Evolutionary conservation across 2,888 invertebrate species (phyloP).

Genomic region (Neoaliturus tenellus): DNA sequence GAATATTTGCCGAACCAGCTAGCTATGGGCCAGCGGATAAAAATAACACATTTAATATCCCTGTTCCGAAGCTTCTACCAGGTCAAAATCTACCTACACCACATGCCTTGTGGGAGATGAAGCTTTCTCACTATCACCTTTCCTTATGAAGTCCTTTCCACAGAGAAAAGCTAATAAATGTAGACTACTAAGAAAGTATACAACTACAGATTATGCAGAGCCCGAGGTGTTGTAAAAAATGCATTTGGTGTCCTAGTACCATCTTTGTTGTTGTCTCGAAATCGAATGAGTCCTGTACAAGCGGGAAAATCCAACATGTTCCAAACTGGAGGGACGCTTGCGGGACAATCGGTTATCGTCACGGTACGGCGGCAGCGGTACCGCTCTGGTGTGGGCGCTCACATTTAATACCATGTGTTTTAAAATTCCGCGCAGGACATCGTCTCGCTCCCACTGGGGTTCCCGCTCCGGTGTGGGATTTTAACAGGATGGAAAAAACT

Average conservation of each 20-base stretch:
- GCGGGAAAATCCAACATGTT: no score
- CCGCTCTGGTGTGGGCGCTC: no score
- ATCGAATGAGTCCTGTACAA: no score
- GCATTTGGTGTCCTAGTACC: slow-evolving; percentile 39
- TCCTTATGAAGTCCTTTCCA: slow-evolving; percentile 65
- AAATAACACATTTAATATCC: slow-evolving; percentile 62
- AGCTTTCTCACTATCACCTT: slow-evolving; percentile 64
- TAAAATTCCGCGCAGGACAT: no score
- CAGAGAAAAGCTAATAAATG: slow-evolving; percentile 22
- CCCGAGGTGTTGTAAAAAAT: slow-evolving; percentile 52
- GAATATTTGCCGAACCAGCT: slow-evolving; percentile 59
- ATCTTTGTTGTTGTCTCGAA: slow-evolving; percentile 9
- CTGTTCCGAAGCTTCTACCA: slow-evolving; percentile 63
- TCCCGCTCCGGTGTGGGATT: no score
- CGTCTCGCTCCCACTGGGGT: no score
- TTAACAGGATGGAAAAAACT: no score
- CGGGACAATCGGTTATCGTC: no score
- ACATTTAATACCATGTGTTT: no score
- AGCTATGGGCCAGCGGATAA: slow-evolving; percentile 63
- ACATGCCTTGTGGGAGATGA: slow-evolving; percentile 65
- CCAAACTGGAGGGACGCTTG: no score
- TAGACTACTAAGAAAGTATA: slow-evolving; percentile 36
- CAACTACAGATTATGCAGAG: slow-evolving; percentile 46
- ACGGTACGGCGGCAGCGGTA: no score
- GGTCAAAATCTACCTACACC: slow-evolving; percentile 58